phyloP scores from a whole-genome alignment of 2,113 vertebrate genomes.

The Aptenodytes forsteri region DNA sequence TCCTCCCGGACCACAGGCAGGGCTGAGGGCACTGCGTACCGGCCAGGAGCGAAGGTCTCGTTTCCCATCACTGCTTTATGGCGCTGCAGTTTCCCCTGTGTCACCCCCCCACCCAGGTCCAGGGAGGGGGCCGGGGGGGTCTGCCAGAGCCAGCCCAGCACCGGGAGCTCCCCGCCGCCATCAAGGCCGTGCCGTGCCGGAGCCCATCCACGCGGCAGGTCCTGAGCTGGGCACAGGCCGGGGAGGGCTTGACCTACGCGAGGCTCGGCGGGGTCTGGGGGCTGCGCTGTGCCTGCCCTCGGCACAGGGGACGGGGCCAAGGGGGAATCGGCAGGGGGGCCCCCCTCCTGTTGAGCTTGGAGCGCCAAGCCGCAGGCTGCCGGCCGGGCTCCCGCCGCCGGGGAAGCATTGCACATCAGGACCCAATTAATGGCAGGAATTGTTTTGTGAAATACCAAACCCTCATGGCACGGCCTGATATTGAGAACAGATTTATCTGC shows the following conservation, averaged over 20 bases:
- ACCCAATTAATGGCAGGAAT: slow-evolving; percentile 47
- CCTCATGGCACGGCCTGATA: slow-evolving; percentile 68
- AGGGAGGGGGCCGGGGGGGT: fast-evolving
- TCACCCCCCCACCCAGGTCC: too few species aligned
- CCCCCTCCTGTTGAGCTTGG: neutral
- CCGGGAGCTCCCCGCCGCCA: neutral
- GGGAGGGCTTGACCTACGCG: neutral
- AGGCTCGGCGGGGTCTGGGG: neutral
- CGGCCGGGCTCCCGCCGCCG: neutral
- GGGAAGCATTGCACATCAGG: slow-evolving; percentile 26
- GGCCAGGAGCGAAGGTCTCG: fast-evolving
- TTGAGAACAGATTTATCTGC: slow-evolving; percentile 77
- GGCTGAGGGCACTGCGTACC: neutral
- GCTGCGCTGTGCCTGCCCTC: neutral
- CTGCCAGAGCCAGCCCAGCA: neutral
- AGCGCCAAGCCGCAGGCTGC: neutral
- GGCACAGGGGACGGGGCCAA: fast-evolving
- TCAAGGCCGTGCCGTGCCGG: fast-evolving
- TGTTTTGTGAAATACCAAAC: slow-evolving; percentile 42
- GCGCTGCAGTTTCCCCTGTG: neutral
- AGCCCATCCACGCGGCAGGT: fast-evolving
- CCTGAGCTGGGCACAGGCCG: too few species aligned
- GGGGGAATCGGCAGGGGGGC: neutral
- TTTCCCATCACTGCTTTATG: fast-evolving
- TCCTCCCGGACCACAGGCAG: neutral